These are phyloP conservation scores for Melopsittacus undulatus DNA, from an alignment of 2,797 vertebrate species.

Conservation along the genomic window DNA sequence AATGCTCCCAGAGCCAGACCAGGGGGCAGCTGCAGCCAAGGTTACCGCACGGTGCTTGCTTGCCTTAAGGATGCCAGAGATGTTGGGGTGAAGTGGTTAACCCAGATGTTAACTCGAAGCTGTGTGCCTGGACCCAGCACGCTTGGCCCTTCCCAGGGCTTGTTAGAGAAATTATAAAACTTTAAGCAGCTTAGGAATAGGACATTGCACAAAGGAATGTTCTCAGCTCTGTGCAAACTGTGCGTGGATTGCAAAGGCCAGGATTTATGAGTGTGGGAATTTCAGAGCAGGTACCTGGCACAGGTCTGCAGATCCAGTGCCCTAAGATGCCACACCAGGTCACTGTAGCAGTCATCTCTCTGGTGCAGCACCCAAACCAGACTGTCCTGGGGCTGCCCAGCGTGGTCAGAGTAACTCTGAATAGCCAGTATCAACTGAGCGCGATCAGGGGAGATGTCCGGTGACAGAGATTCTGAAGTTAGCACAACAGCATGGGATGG, in stretches of 20 bases:
- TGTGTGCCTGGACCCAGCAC: neutral
- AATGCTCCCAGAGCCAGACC: neutral
- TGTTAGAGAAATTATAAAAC: neutral
- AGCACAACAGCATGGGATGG: neutral
- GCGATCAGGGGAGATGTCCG: neutral
- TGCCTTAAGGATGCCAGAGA: neutral
- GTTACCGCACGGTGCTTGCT: neutral
- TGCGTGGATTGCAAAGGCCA: neutral
- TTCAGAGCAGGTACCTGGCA: neutral
- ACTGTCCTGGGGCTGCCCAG: neutral
- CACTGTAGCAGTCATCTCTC: neutral
- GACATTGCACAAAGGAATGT: neutral
- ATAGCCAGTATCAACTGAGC: neutral
- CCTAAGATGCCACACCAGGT: neutral
- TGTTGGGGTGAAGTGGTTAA: neutral
- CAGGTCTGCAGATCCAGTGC: neutral
- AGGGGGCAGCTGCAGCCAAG: neutral
- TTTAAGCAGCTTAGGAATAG: neutral
- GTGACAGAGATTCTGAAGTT: neutral
- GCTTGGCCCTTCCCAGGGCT: neutral
- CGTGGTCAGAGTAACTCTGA: fast-evolving
- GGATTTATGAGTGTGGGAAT: neutral
- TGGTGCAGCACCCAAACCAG: neutral
- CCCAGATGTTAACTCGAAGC: neutral
- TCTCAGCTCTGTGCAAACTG: neutral